Evolutionary conservation across 1,140 invertebrate species (phyloP).

Genomic region (Eurosta solidaginis): DNA sequence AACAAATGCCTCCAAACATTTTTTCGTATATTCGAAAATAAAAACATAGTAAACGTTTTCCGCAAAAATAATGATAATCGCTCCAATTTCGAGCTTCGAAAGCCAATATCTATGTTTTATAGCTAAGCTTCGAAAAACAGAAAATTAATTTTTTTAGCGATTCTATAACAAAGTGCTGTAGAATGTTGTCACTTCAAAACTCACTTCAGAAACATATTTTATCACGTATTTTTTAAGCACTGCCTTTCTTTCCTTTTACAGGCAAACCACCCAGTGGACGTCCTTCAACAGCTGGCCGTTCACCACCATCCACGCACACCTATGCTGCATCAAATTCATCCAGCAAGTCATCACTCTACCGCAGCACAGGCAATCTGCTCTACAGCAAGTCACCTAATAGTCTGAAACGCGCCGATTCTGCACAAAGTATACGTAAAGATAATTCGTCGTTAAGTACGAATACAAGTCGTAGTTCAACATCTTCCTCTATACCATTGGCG

Average conservation of each 20-base stretch:
- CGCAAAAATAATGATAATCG: too few species aligned
- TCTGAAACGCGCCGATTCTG: slow-evolving; percentile 61
- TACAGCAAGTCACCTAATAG: slow-evolving; percentile 57
- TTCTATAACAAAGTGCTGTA: too few species aligned
- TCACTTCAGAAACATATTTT: too few species aligned
- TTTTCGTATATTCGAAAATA: too few species aligned
- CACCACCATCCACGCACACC: slow-evolving; percentile 50
- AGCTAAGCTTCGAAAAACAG: too few species aligned
- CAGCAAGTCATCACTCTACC: slow-evolving; percentile 52
- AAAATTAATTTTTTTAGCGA: too few species aligned
- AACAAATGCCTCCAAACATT: too few species aligned
- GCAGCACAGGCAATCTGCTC: slow-evolving; percentile 59
- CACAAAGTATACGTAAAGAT: slow-evolving; percentile 60
- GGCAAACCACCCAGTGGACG: slow-evolving; percentile 64
- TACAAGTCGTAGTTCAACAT: slow-evolving; percentile 54
- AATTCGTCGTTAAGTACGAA: slow-evolving; percentile 54
- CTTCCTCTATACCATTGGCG: slow-evolving; percentile 56
- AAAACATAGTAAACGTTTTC: too few species aligned
- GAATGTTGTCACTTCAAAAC: too few species aligned
- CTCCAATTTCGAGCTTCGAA: too few species aligned
- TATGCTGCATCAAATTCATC: slow-evolving; percentile 59
- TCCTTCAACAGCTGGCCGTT: slow-evolving; percentile 44
- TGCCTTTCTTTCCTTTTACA: background rate
- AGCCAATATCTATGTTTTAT: too few species aligned
- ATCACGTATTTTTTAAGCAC: too few species aligned